Evolutionary conservation across 2,888 invertebrate genomes (phyloP).

Genomic region (Zygogramma bicolorata): DNA sequence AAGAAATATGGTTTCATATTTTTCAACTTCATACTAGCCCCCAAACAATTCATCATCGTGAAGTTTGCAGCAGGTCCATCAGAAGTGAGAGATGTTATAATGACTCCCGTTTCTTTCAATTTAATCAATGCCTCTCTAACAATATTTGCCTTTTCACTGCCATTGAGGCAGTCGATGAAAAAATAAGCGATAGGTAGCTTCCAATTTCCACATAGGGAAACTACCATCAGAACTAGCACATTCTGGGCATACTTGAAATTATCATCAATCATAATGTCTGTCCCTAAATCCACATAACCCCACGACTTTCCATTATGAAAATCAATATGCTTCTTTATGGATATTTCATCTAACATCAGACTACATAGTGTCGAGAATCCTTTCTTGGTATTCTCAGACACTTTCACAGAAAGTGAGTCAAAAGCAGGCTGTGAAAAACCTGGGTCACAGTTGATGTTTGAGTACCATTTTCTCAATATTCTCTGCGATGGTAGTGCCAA

Average conservation of each 20-base stretch:
- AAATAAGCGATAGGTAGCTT: constrained; percentile 39
- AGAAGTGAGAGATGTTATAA: constrained; percentile 31
- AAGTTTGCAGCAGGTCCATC: constrained; percentile 36
- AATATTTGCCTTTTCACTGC: constrained; percentile 31
- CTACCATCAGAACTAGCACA: constrained; percentile 38
- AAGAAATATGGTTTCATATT: constrained; percentile 32
- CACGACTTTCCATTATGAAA: constrained; percentile 37
- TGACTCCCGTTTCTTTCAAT: constrained; percentile 24
- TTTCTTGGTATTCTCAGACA: constrained; percentile 11
- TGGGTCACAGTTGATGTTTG: constrained; percentile 35
- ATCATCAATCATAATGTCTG: constrained; percentile 28
- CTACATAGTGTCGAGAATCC: constrained; percentile 31
- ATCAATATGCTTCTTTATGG: constrained; percentile 41
- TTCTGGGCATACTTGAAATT: constrained; percentile 36
- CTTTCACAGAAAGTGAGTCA: constrained; percentile 35
- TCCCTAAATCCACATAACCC: constrained; percentile 45
- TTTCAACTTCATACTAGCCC: constrained; percentile 25
- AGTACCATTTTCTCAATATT: no score
- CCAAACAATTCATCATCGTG: constrained; percentile 28
- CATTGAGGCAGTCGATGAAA: constrained; percentile 34
- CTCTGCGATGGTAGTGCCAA: constrained; percentile 37
- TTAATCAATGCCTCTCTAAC: constrained; percentile 28
- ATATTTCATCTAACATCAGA: constrained; percentile 44
- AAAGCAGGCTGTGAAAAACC: constrained; percentile 40
- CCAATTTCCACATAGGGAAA: constrained; percentile 38